phyloP scores from a whole-genome alignment of 2,113 vertebrate genomes.

The Patagioenas fasciata region DNA sequence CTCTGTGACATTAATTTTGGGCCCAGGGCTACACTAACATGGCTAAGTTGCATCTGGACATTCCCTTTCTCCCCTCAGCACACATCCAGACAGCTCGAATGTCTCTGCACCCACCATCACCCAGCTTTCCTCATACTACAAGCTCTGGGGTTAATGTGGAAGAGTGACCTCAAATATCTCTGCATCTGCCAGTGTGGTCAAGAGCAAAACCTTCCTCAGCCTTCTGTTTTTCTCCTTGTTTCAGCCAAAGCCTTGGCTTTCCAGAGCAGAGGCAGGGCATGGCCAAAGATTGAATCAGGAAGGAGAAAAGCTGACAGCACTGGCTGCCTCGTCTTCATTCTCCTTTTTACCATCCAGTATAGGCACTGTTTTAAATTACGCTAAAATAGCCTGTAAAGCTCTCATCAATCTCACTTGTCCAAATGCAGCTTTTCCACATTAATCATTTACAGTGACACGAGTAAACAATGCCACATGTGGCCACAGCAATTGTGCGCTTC shows the following conservation, averaged over 20 bases:
- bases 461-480: constrained; percentile 73
- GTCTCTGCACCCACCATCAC: neutral
- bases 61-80: neutral
- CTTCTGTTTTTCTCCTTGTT: neutral
- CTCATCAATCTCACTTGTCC: constrained; percentile 59
- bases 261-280: neutral
- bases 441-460: constrained; percentile 61
- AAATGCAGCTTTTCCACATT: constrained; percentile 63
- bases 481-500: neutral
- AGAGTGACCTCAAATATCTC: neutral
- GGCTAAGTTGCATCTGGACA: neutral
- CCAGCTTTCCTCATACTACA: neutral
- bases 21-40: neutral
- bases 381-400: constrained; percentile 52
- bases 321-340: neutral
- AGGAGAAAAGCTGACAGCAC: neutral
- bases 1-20: neutral
- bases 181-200: neutral
- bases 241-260: neutral
- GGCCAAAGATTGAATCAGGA: neutral
- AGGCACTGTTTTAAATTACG: constrained; percentile 62
- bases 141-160: neutral
- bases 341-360: constrained; percentile 1
- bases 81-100: neutral
- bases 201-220: neutral